phyloP scores from a whole-genome alignment of 2,113 vertebrate genomes.

The Hyperoodon ampullatus region DNA sequence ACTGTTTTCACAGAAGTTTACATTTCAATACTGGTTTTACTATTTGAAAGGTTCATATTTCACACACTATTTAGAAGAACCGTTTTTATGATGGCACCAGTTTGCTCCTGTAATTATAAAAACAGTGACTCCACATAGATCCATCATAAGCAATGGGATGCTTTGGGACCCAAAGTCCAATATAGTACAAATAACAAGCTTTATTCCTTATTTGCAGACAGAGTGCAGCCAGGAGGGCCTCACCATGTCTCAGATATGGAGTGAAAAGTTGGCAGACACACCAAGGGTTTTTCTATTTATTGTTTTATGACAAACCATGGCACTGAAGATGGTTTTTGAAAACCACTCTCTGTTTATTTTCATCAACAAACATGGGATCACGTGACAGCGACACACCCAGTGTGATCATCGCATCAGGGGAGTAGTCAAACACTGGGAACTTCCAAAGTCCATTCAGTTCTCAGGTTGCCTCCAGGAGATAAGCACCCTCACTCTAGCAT shows the following conservation, averaged over 20 bases:
- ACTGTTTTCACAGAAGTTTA: constrained; percentile 11
- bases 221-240: constrained; percentile 51
- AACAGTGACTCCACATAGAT: constrained; percentile 40
- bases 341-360: constrained; percentile 65
- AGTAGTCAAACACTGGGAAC: constrained; percentile 18
- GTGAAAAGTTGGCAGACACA: constrained; percentile 55
- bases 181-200: constrained; percentile 58
- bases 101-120: constrained; percentile 37
- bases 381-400: constrained; percentile 35
- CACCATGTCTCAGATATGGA: neutral
- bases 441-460: constrained; percentile 62
- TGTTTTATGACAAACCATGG: constrained; percentile 67
- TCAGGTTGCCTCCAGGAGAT: constrained; percentile 29
- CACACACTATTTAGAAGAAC: constrained; percentile 2
- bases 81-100: constrained; percentile 54
- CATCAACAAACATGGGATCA: neutral
- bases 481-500: neutral
- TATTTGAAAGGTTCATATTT: constrained; percentile 47
- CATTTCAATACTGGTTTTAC: neutral
- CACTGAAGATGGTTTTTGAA: constrained; percentile 44
- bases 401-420: neutral
- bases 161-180: constrained; percentile 67
- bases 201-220: constrained; percentile 64
- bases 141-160: constrained; percentile 43
- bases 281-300: constrained; percentile 60